phyloP scores from a whole-genome alignment of 2,113 vertebrate species.

The Trematomus loennbergii region DNA sequence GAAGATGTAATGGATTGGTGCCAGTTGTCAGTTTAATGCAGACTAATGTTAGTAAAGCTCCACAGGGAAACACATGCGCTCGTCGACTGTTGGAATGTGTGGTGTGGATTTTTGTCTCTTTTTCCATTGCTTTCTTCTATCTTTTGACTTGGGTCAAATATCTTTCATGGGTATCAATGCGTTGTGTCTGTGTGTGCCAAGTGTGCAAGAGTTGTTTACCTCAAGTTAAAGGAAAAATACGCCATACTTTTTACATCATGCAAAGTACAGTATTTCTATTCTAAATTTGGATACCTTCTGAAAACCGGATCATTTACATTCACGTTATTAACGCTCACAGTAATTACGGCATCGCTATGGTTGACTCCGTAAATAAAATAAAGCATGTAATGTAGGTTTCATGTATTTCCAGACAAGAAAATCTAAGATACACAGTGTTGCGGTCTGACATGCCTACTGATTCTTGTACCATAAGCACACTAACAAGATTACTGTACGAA shows the following conservation, averaged over 20 bases:
- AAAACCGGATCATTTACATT: not conserved
- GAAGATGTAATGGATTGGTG: not conserved
- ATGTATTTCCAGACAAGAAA: not conserved
- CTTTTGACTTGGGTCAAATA: slow-evolving; percentile 2
- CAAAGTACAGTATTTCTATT: not conserved
- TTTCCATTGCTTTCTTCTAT: slow-evolving; percentile 6
- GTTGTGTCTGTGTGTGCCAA: not conserved
- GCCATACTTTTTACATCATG: not conserved
- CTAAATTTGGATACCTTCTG: not conserved
- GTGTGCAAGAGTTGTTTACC: not conserved
- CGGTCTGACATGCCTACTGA: not conserved
- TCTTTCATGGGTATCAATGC: not conserved
- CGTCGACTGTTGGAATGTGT: slow-evolving; percentile 10
- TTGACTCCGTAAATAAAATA: not conserved
- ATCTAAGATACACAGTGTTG: not conserved
- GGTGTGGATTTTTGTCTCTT: not conserved
- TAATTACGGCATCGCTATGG: not conserved
- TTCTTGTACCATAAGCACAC: not conserved
- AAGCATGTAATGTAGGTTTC: not conserved
- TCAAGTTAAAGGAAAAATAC: not conserved
- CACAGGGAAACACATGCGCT: slow-evolving; percentile 2
- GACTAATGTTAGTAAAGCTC: slow-evolving; percentile 8
- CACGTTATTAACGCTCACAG: not conserved
- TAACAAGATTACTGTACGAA: not conserved
- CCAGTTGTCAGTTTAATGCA: slow-evolving; percentile 21